Evolutionary conservation across 1,140 invertebrate genomes (phyloP), one percentile per base, ranked within the genome.

Genomic region (Fopius arisanus): DNA sequence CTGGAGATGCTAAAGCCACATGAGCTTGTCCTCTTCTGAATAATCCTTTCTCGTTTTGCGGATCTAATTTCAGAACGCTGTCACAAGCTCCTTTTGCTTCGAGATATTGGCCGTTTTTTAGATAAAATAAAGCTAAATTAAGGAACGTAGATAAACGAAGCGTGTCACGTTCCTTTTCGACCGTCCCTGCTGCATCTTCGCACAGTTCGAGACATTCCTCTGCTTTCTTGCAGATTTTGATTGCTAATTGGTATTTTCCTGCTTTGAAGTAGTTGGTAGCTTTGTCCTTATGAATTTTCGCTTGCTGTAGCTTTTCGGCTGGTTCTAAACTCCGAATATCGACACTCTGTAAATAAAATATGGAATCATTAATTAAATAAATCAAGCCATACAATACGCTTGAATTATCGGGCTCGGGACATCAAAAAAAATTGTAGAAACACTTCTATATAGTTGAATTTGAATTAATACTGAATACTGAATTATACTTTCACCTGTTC

Each of bases 221-320:
- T 82, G 90, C 81, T 81, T 93, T 94, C 75, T 93, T 93, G 83
- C 98, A 99, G 89, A 96, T 94, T 86, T 95, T 96, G 37, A 94
- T 90, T n/a, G 97, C 96, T 70, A 96, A 74, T 59, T 88, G 84
- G 78, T 91, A 94, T 82, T 97, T 96, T 66, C 89, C 91, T 2
- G 89, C 87, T 85, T 97, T 97, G 79, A 98, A 98, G 85, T 96
- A 98, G 41, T 92, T 90, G 0, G 96, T 98, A 65, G 97, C 97
- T 86, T 96, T 97, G 65, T 95, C 93, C 88, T 99, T 99, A 48
- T 91, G 93, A 4, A 94, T 88, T 83, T 94, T 93, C 0, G 95
- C 92, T 79, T 95, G 92, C 69, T 95, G 92, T 16, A 99, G 78
- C 82, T 95, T 95, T 82, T 98, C 94, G 5, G 89, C 82, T 14